Percentiles rank a stretch among this genome's conserved stretches.
Conservation (phyloP, 1,140 invertebrate species). For the Polypedilum pembai region DNA sequence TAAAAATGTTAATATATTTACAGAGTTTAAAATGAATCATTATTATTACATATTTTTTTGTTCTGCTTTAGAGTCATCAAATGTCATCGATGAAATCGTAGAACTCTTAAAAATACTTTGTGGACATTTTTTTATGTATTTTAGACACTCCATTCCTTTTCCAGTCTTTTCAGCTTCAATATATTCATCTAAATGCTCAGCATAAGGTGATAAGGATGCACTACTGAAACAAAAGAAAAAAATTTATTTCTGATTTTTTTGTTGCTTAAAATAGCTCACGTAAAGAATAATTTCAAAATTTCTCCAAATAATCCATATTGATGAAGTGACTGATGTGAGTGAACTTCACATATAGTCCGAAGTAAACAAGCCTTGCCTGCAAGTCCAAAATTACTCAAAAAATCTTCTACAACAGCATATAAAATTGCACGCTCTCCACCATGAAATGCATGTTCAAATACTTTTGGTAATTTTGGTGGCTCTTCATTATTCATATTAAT, state of each 20-base stretch:
- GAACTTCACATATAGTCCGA: constrained; percentile 76
- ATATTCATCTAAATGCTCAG: constrained; percentile 62
- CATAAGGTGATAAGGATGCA: constrained; percentile 70
- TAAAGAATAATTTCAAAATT: constrained; percentile 70
- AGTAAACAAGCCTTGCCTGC: constrained; percentile 73
- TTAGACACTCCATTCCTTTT: constrained; percentile 64
- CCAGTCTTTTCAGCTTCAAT: constrained; percentile 71
- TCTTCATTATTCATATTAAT: neutral
- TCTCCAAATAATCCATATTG: constrained; percentile 72
- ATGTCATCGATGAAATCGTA: neutral
- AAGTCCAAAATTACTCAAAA: constrained; percentile 65
- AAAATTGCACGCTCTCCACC: constrained; percentile 70
- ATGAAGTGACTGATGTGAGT: constrained; percentile 60
- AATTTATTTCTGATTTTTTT: constrained; percentile 13
- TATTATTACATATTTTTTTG: constrained; percentile 1
- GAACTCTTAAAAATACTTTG: constrained; percentile 61
- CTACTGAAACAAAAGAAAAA: constrained; percentile 42
- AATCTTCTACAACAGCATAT: constrained; percentile 66
- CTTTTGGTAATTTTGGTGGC: constrained; percentile 41
- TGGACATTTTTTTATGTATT: constrained; percentile 72
- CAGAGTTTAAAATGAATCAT: neutral
- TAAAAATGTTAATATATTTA: neutral
- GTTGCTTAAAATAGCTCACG: constrained; percentile 51
- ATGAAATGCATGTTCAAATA: constrained; percentile 49
- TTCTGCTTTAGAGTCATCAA: neutral